Conservation (phyloP, 1,140 invertebrate species). For the Cydia amplana region DNA sequence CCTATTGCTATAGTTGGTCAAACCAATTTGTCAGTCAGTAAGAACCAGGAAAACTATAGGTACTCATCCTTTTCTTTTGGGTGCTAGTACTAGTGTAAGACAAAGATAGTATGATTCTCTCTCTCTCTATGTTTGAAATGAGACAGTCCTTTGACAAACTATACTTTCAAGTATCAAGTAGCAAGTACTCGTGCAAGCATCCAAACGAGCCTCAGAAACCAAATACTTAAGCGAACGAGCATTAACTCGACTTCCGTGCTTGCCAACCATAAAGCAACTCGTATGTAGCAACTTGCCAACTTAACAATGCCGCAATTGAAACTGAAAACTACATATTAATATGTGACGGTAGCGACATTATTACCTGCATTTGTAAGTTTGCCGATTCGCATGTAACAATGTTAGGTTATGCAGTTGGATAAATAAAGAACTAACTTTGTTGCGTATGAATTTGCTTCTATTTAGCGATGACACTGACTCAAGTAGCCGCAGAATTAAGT, state of each 20-base stretch:
- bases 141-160: too few species aligned
- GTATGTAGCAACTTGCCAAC: conserved; percentile 13
- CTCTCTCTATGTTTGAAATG: too few species aligned
- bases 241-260: conserved; percentile 18
- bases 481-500: not conserved
- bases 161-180: not conserved
- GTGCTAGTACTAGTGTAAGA: too few species aligned
- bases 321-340: not conserved
- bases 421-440: not conserved
- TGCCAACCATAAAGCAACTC: not conserved
- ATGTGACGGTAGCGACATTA: not conserved
- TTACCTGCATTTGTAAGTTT: not conserved
- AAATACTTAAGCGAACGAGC: conserved; percentile 14
- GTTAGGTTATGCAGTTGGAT: not conserved
- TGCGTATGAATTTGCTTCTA: not conserved
- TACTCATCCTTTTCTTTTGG: too few species aligned
- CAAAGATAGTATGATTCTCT: too few species aligned
- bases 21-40: too few species aligned
- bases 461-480: not conserved
- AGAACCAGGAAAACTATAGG: too few species aligned
- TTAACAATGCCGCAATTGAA: not conserved
- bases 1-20: too few species aligned
- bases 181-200: not conserved
- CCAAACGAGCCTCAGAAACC: not conserved
- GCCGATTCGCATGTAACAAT: not conserved